Percentiles rank a stretch among this genome's conserved stretches.
These are phyloP conservation scores for Vespertilio murinus DNA, from an alignment of 2,797 vertebrate species.

Conservation along the genomic window DNA sequence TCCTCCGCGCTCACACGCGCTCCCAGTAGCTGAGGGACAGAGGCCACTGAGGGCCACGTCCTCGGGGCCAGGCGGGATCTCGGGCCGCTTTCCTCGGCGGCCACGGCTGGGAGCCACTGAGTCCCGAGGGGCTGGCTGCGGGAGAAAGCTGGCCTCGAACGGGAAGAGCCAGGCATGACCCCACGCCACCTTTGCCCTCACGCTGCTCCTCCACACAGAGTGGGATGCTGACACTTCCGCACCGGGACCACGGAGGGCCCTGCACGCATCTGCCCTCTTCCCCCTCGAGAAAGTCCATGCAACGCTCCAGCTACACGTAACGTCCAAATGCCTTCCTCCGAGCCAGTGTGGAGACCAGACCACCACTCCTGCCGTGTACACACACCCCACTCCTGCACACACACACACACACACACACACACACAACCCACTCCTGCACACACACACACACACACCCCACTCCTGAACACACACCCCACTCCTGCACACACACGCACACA, in stretches of 20 bases:
- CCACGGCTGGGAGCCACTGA: neutral
- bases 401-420: no score
- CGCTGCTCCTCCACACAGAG: neutral
- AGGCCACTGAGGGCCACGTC: neutral
- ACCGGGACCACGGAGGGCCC: neutral
- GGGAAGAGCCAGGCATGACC: no score
- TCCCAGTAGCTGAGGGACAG: constrained; percentile 54
- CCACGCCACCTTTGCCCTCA: neutral
- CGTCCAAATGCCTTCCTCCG: constrained; percentile 15
- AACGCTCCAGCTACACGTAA: neutral
- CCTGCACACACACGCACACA: no score
- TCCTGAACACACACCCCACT: no score
- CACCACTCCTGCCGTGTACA: no score
- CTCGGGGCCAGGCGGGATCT: neutral
- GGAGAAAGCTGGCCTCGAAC: neutral
- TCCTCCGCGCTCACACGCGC: constrained; percentile 12
- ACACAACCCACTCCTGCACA: no score
- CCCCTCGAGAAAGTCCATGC: neutral
- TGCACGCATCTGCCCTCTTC: neutral
- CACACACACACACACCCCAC: no score
- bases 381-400: neutral
- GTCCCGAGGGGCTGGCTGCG: neutral
- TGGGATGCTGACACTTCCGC: neutral
- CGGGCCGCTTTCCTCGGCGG: neutral
- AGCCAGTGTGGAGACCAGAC: constrained; percentile 24